A percentile compares a stretch with the other conserved stretches of the same genome.
Evolutionary conservation across 2,797 vertebrate species (phyloP).

Genomic region (Etheostoma nigrum): DNA sequence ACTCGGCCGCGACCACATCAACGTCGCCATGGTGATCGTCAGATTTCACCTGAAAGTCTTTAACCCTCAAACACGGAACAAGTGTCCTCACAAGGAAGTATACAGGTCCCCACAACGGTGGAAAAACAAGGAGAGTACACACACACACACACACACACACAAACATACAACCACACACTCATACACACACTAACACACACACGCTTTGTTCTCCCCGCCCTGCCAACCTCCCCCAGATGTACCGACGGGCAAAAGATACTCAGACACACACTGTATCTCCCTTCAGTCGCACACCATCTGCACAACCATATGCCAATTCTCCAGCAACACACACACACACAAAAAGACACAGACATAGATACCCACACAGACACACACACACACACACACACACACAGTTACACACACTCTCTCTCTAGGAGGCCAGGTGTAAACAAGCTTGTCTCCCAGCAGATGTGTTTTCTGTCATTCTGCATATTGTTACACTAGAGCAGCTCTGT

Average conservation of each 20-base stretch:
- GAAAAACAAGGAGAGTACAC: no score
- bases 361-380: constrained; percentile 8
- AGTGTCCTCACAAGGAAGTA: no score
- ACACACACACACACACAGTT: constrained; percentile 11
- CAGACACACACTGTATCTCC: neutral
- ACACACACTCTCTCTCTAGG: constrained; percentile 30
- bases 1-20: no score
- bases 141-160: neutral
- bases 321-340: constrained; percentile 5
- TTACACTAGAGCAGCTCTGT: constrained; percentile 38
- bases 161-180: neutral
- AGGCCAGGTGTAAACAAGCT: constrained; percentile 68
- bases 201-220: constrained; percentile 5
- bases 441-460: constrained; percentile 68
- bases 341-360: neutral
- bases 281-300: constrained; percentile 59
- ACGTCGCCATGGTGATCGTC: no score
- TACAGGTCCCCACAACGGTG: no score
- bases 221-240: neutral
- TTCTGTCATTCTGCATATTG: constrained; percentile 68
- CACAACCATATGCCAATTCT: constrained; percentile 56
- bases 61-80: no score
- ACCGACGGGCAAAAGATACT: no score
- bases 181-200: neutral
- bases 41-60: no score